Evolutionary conservation across 1,140 invertebrate species (phyloP).

Genomic region (Alviniconcha marisindica): DNA sequence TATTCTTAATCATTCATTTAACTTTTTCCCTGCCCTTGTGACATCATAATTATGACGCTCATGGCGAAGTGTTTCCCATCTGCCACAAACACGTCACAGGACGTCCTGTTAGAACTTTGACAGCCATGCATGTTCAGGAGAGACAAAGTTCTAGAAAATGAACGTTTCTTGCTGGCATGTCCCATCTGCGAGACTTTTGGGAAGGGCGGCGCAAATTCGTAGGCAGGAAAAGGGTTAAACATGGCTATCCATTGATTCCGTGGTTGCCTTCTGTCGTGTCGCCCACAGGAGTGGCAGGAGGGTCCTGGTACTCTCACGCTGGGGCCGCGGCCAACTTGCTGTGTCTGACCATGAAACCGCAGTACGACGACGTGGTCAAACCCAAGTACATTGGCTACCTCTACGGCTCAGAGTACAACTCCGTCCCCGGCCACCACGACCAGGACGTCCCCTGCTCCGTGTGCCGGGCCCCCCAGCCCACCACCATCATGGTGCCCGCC

Average conservation of each 20-base stretch:
- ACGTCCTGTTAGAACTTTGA: neutral
- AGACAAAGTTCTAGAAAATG: neutral
- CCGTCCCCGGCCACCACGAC: conserved; percentile 4
- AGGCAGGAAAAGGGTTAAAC: neutral
- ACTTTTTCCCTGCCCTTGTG: no score
- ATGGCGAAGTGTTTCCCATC: no score
- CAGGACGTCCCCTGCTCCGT: conserved; percentile 30
- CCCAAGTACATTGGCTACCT: neutral
- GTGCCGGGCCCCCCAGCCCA: conserved; percentile 25
- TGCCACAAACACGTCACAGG: no score
- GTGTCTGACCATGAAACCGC: conserved; percentile 2
- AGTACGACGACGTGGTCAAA: neutral
- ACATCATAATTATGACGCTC: no score
- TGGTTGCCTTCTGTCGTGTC: neutral
- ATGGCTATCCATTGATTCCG: neutral
- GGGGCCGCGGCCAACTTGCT: neutral
- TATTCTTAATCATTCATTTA: no score
- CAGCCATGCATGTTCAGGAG: no score
- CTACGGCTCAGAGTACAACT: neutral
- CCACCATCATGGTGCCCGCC: conserved; percentile 25
- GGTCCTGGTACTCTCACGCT: neutral
- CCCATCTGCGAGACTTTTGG: no score
- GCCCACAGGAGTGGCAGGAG: neutral
- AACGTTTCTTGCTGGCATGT: no score
- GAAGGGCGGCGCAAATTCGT: neutral